A percentile compares a stretch with the other conserved stretches of the same genome.
Evolutionary conservation across 2,888 invertebrate genomes (phyloP).

Genomic region (Penaeus monodon): DNA sequence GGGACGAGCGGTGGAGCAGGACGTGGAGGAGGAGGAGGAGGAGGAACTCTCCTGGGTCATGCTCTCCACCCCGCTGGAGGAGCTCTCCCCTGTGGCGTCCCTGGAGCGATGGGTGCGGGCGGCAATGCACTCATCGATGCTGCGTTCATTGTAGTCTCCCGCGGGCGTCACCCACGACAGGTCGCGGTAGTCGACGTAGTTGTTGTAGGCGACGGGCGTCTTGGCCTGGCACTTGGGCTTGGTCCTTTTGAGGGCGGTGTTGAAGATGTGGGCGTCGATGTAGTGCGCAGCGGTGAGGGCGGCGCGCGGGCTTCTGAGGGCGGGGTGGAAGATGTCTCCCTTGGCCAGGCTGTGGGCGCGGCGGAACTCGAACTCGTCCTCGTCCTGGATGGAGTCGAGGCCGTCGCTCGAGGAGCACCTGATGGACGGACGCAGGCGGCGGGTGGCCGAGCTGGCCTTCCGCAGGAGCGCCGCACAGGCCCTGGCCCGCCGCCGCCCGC

Average conservation of each 20-base stretch:
- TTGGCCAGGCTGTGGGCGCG: conserved; percentile 8
- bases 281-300: conserved; percentile 30
- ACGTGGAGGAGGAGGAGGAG: conserved; percentile 25
- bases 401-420: conserved; percentile 37
- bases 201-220: conserved; percentile 23
- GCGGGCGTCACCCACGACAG: conserved; percentile 32
- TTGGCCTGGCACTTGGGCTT: conserved; percentile 28
- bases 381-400: conserved; percentile 35
- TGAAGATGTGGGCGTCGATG: conserved; percentile 53
- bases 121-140: conserved; percentile 58
- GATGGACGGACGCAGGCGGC: conserved; percentile 28
- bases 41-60: conserved; percentile 47
- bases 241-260: conserved; percentile 52
- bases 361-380: conserved; percentile 53
- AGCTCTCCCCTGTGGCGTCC: conserved; percentile 37
- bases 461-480: conserved; percentile 43
- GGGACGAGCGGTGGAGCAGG: conserved; percentile 1
- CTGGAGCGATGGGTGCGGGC: conserved; percentile 3
- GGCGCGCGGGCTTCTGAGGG: not conserved
- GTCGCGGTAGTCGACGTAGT: conserved; percentile 51
- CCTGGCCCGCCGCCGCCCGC: conserved; percentile 46
- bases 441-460: conserved; percentile 40
- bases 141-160: conserved; percentile 52
- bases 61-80: conserved; percentile 53
- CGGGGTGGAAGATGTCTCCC: conserved; percentile 10